Base-by-base conservation (phyloP, 2,113 vertebrate genomes). In the Numenius arquata region DNA sequence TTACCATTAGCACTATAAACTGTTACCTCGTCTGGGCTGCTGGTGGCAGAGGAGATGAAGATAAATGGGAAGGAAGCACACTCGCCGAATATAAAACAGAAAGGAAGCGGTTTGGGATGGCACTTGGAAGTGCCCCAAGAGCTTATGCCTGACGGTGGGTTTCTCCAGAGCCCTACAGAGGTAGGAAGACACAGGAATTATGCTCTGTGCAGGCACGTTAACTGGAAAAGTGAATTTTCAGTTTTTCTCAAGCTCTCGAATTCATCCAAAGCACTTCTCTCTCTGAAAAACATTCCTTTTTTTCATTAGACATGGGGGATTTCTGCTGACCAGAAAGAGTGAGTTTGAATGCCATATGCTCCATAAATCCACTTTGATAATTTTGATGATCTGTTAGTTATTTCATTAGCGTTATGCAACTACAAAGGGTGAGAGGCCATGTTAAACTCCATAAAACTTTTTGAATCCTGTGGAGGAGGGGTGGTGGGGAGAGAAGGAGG, bases 381-480 rank as follows among this genome's bases (percentile, higher is more conserved):
- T 6, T 9, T 53, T 75, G 90, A 94, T 85, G 88, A 93, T 22
- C 81, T 94, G 92, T 50, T 90, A 94, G 92, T 70, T 89, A 66
- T 95, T 92, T 95, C 89, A 91, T 92, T 66, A 96, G 59, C 50
- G 36, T 74, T 76, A 21, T n/a, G 76, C 92, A 94, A 58, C 92
- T 93, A 80, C 85, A 86, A 47, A 86, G 90, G 75, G 75, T 41
- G 56, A 94, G 76, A 95, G 82, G 85, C 83, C 88, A 40, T 0
- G 0, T 29, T 56, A 45, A 93, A 95, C 59, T 40, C 85, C 80
- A 88, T 70, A 68, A 92, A 87, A 88, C 50, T 52, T 58, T 30
- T 2, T 15, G 47, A 88, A 76, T 58, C 50, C 75, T 38, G 59
- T 41, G 85, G 71, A 92, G 79, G 75, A 94, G 38, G 86, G 56